Percentiles rank a stretch among this genome's conserved stretches.
Conservation (phyloP, 2,797 vertebrate species). For the Lacerta bilineata region DNA sequence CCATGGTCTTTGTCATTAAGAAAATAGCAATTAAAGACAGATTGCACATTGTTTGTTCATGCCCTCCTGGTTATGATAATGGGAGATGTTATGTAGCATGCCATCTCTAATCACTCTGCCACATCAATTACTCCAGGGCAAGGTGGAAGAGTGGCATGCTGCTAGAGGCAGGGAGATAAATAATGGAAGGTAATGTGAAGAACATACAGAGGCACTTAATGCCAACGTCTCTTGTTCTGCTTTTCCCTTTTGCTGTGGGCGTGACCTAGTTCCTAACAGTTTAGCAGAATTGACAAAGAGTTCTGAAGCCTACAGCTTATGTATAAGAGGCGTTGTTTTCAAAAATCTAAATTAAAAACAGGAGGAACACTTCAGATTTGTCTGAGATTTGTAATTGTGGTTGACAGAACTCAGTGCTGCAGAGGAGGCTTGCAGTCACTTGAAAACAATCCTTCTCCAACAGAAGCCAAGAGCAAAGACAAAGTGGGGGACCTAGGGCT, state of each 20-base stretch:
- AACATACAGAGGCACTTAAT: conserved; percentile 54
- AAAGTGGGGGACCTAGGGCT: neutral
- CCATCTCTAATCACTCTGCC: conserved; percentile 51
- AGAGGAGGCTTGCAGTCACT: no score
- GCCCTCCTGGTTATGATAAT: conserved; percentile 52
- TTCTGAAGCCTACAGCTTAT: conserved; percentile 10
- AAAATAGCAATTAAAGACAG: conserved; percentile 57
- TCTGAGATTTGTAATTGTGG: neutral
- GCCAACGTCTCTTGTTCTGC: conserved; percentile 56
- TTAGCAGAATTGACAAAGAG: fast-evolving
- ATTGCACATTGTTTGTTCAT: conserved; percentile 23
- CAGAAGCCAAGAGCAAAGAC: neutral
- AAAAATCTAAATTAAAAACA: neutral
- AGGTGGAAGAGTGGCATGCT: conserved; percentile 36
- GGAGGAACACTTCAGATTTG: neutral
- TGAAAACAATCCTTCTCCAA: neutral
- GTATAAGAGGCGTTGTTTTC: neutral
- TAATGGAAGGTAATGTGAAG: conserved; percentile 73
- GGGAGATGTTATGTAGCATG: conserved; percentile 41
- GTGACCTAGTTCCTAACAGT: neutral
- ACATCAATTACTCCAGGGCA: conserved; percentile 61
- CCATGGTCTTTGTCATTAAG: conserved; percentile 17
- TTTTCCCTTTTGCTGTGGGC: neutral
- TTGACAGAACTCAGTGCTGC: neutral
- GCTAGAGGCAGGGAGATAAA: conserved; percentile 67